Evolutionary conservation across 2,113 vertebrate genomes (phyloP), one percentile per base, ranked within the genome.

Genomic region (Anser brachyrhynchus): DNA sequence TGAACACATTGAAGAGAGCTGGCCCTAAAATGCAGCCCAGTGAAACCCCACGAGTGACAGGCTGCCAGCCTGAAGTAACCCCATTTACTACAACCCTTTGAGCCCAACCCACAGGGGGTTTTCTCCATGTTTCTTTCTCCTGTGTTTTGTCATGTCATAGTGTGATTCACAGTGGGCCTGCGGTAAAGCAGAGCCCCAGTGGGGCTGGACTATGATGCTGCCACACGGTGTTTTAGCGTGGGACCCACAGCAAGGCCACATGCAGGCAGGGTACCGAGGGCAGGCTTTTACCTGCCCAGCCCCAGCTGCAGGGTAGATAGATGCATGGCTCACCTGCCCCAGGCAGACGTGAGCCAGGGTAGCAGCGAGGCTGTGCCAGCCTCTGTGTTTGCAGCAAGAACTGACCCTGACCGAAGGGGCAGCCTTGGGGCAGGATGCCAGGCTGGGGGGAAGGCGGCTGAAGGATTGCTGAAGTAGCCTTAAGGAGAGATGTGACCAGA

Each of bases 151-250:
- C 26, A 5, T 64, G 52, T 57, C 15, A 2, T 12, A 43, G 26
- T 18, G 4, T 2, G 2, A 16, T 13, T 58, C 2, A 1, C 1
- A 1, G 14, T 11, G 57, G 64, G 41, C 37, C 43, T 57, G 44
- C 1, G 3, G 35, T 23, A 6, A 84, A 20, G 57, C 6, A 23
- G 51, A 43, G 18, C 55, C 61, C 44, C 6, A 23, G 39, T 37
- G 0, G 4, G 28, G 66, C 31, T n/a, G 22, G 13, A 12, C 29
- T 18, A 4, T 25, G 39, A 5, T 41, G 37, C 57, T 74, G 55
- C 49, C 52, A 11, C 2, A 0, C 10, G 41, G 16, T n/a, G 57
- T 11, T 76, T 39, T 15, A 28, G 37, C 0, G 0, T 49, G 26
- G 39, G 29, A 18, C 23, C 19, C 8, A 6, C 0, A 3, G 41